These are phyloP conservation scores for Creontiades dilutus DNA, from an alignment of 2,888 invertebrate species.

Conservation along the genomic window DNA sequence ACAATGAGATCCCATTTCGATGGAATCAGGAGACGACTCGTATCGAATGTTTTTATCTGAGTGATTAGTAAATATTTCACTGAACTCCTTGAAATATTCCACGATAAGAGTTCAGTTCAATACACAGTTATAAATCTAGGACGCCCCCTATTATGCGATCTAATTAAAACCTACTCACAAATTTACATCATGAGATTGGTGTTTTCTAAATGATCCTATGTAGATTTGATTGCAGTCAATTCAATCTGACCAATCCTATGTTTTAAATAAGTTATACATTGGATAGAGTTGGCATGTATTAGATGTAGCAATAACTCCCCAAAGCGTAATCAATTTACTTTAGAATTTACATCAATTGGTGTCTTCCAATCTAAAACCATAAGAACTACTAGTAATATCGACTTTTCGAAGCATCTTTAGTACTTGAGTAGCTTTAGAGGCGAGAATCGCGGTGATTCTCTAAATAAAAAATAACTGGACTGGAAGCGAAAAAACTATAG, in stretches of 20 bases:
- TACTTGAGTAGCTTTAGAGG: no score
- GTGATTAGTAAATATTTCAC: conserved; percentile 2
- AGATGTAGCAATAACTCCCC: no score
- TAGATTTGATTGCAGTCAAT: not conserved
- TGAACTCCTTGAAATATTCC: not conserved
- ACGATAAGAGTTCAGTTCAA: not conserved
- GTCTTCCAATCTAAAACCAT: no score
- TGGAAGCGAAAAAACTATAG: no score
- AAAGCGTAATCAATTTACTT: no score
- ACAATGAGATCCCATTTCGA: not conserved
- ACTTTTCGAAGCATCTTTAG: no score
- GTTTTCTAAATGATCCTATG: no score
- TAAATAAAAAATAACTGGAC: no score
- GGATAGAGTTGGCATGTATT: no score
- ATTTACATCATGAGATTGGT: not conserved
- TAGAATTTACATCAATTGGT: no score
- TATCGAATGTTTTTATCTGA: conserved; percentile 28
- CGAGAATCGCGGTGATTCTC: no score
- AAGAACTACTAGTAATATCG: no score
- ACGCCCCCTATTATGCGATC: not conserved
- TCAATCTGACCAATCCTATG: not conserved
- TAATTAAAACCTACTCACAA: not conserved
- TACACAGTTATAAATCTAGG: not conserved
- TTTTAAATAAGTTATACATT: not conserved
- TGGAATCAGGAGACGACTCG: not conserved